Base-by-base conservation (phyloP, 2,888 invertebrate genomes). In the Nesidiocoris tenuis region DNA sequence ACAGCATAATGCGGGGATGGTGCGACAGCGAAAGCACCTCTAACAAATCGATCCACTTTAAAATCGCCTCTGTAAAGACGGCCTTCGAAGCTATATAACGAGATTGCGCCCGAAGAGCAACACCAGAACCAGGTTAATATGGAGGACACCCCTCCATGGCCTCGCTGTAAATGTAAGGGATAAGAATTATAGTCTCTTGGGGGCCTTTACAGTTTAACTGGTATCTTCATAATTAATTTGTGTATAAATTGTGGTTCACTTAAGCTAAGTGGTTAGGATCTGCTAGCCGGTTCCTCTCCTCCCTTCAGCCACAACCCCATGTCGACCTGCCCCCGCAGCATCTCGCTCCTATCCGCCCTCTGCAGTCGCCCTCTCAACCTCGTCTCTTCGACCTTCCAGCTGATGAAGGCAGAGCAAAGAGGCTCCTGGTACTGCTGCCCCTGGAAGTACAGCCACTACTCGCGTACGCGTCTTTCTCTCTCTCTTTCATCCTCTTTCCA, bases 231-330 rank as follows among this genome's bases (percentile, higher is more conserved):
- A 74, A 74, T 74, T 74, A 74, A 74, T 74, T 74, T 74, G 74
- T 74, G 74, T 74, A 64, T 74, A 74, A 74, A 74, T 74, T 74
- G 74, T 74, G 74, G 74, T 55, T 61, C 74, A 74, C 74, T 74
- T 74, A 74, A 22, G 74, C 64, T 74, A 74, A 74, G 74, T 74
- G 74, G 74, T 24, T 74, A 39, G 74, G 74, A 74, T 74, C 74
- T 74, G 74, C 39, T 74, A 74, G 74, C 23, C 55, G 74, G 74
- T 64, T 54, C 19, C 55, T 18, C 74, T 57, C 22, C 71, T 24
- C 25, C 71, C 16, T 22, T 2, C 59, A 2, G 39, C 39, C 39
- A 12, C 39, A 3, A 39, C 39, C 3, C 39, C 5, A 12, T 12
- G 5, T 12, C 39, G 3, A 7, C 39, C 39, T 3, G 12, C 39